A percentile compares a stretch with the other conserved stretches of the same genome.
These are phyloP conservation scores for Brienomyrus brachyistius DNA, from an alignment of 2,113 vertebrate species.

Conservation along the genomic window DNA sequence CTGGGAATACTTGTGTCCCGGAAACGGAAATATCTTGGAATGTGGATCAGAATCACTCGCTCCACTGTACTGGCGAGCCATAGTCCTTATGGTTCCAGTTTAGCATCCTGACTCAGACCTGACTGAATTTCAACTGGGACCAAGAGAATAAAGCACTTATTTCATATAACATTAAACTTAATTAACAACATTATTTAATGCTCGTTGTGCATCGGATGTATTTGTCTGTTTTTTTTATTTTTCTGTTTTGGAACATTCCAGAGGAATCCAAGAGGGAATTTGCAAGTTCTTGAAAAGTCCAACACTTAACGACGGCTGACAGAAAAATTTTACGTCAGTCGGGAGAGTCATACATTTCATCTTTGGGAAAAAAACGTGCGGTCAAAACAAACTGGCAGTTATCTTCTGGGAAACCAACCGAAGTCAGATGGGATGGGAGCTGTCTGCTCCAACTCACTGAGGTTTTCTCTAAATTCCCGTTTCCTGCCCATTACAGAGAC, in stretches of 20 bases:
- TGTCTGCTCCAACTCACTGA: background rate
- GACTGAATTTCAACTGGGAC: background rate
- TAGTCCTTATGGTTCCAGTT: background rate
- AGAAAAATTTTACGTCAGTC: background rate
- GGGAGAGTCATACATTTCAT: background rate
- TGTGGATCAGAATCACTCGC: background rate
- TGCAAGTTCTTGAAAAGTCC: background rate
- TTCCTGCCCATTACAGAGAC: slow-evolving; percentile 2
- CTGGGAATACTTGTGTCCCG: background rate
- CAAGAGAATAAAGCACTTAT: background rate
- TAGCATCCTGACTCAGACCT: background rate
- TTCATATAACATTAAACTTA: background rate
- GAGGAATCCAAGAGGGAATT: background rate
- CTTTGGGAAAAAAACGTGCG: background rate
- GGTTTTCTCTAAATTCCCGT: background rate
- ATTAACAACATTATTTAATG: background rate
- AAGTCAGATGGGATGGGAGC: background rate
- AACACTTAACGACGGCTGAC: background rate
- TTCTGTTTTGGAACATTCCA: background rate
- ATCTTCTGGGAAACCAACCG: background rate
- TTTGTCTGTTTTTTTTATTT: background rate
- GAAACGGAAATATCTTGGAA: background rate
- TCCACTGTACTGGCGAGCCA: background rate
- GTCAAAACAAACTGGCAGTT: background rate
- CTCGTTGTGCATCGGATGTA: background rate